Conservation (phyloP, 2,888 invertebrate genomes). For the Chaetogeoica ovagalla region DNA sequence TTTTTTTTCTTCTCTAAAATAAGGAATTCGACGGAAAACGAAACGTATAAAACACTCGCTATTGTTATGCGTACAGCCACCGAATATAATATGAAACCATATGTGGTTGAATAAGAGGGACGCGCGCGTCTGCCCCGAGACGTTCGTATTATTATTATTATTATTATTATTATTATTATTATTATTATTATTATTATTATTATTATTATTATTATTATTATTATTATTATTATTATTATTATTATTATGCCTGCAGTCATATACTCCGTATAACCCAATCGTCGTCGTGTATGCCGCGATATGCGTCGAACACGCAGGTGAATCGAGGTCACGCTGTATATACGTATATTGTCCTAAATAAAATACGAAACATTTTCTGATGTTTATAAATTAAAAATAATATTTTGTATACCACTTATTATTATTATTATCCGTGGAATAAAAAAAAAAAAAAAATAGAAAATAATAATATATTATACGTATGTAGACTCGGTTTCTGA, state of each 20-base stretch:
- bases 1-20: neutral
- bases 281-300: neutral
- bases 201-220: too few species aligned
- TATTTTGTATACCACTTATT: neutral
- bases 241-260: neutral
- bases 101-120: neutral
- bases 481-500: too few species aligned
- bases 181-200: too few species aligned
- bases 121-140: too few species aligned
- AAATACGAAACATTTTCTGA: too few species aligned
- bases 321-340: conserved; percentile 1
- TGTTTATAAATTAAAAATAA: neutral
- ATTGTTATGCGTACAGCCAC: neutral
- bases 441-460: too few species aligned
- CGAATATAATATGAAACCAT: conserved; percentile 32
- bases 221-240: too few species aligned
- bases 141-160: too few species aligned
- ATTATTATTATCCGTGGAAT: too few species aligned
- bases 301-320: neutral
- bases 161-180: too few species aligned
- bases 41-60: neutral
- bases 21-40: conserved; percentile 14
- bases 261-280: conserved; percentile 15
- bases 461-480: too few species aligned
- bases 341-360: neutral